Conservation (phyloP, 2,888 invertebrate species). For the Eristalis pertinax region DNA sequence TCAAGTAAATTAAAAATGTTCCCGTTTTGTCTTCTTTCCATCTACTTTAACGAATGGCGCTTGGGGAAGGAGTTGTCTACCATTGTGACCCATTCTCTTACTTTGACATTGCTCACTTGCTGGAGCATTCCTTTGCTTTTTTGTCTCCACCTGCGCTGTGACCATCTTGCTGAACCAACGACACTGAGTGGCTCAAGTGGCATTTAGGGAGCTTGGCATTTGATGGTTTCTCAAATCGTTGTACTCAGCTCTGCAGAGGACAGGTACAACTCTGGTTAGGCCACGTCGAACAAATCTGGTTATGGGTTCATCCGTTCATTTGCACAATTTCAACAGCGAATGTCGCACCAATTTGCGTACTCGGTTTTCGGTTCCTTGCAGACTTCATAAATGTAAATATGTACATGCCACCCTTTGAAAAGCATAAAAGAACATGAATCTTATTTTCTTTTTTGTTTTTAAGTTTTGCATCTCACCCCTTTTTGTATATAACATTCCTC, state of each 20-base stretch:
- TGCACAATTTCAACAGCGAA: not conserved
- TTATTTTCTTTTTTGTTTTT: not conserved
- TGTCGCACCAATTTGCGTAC: not conserved
- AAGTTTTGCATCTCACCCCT: not conserved
- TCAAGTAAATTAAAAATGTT: too few species aligned
- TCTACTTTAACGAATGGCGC: too few species aligned
- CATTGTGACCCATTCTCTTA: too few species aligned
- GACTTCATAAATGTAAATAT: not conserved
- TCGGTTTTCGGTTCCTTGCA: not conserved
- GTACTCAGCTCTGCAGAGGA: not conserved
- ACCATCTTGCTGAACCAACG: too few species aligned
- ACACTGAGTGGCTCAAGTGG: too few species aligned
- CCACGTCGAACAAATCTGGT: not conserved
- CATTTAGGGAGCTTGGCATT: too few species aligned
- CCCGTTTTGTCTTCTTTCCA: too few species aligned
- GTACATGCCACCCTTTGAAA: not conserved
- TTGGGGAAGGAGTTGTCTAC: too few species aligned
- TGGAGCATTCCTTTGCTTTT: too few species aligned
- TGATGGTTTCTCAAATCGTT: not conserved
- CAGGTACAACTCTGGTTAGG: too few species aligned
- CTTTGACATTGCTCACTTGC: too few species aligned
- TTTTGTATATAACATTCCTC: not conserved
- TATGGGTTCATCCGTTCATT: not conserved
- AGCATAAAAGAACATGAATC: not conserved
- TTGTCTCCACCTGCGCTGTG: too few species aligned